Base-by-base conservation (phyloP, 2,797 vertebrate genomes). In the Mormyrus hasselquistii region DNA sequence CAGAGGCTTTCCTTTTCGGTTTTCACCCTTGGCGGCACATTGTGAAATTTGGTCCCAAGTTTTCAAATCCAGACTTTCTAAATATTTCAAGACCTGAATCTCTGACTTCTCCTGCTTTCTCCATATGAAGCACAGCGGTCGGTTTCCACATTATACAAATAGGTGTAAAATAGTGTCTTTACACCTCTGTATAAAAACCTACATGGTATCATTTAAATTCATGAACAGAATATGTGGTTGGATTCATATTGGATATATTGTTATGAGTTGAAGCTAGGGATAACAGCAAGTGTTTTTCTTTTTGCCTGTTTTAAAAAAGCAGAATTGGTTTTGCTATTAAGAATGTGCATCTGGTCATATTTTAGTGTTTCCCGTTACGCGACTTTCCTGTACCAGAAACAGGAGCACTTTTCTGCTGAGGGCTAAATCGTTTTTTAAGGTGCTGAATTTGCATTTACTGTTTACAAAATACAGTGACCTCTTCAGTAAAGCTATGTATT, bases 381-480 rank as follows among this genome's bases (percentile, higher is more conserved):
- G n/a, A 29, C 84, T 86, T 86, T 55, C 25, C 57, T 44, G 49
- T 38, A 44, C 29, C 8, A 69, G 19, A 44, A 73, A 53, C 16
- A 59, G n/a, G 82, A 89, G 52, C 41, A 69, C 88, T 86, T 62
- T 65, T 87, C 38, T 86, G 47, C 84, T 53, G 82, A 73, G 59
- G 83, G 59, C 62, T 89, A 52, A 52, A 86, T 49, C 4, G 44
- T 50, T 87, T 87, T 52, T 73, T 50, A 86, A 84, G 83, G 59
- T 86, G 88, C 83, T 65, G 16, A 89, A 86, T 65, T 69, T 62
- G 19, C 44, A 53, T 82, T 89, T 62, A 69, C 59, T 86, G 59
- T 89, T 86, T 89, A 53, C 88, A 89, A 86, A 50, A 69, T 89
- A 29, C 29, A 53, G 29, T 88, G 69, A 88, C 59, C 84, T 50